Evolutionary conservation across 2,888 invertebrate species (phyloP), one percentile per base, ranked within the genome.

Genomic region (Amaurobius ferox): DNA sequence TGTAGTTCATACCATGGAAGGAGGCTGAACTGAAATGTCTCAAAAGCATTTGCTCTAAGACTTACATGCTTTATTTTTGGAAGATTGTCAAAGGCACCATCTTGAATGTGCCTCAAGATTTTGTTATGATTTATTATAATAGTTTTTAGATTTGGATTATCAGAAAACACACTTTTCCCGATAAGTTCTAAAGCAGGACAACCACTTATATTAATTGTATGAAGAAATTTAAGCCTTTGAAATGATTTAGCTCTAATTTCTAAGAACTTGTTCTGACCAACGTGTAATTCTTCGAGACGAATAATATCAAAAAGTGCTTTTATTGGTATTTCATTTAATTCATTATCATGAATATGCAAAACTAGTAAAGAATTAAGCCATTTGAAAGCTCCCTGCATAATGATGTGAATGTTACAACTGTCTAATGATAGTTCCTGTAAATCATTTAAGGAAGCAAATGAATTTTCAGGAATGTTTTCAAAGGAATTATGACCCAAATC

Each of bases 401-500:
- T 80, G 16, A 40, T 13, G 70, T 66, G 39, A 28, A 86, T 73
- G n/a, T 72, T 80, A 87, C 91, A 91, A 44, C 90, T 90, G 79
- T 90, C 90, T 83, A 97, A 92, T 89, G 95, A 94, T 88, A 97
- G 93, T 88, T 93, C 93, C 90, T 95, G 94, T 88, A 97, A 92
- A 80, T 94, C 92, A 66, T 95, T 93, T 89, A 92, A 88, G 23
- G 90, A 89, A 35, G 91, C 90, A 87, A 91, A 89, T 39, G 90
- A 90, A 30, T 89, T 89, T 64, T 90, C 90, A 70, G 87, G 79
- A 55, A 96, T 92, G 89, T 93, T 93, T 89, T 93, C 93, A 90
- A 96, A 94, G 89, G 94, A 95, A 92, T 97, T 97, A 88, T 95
- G 94, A 91, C 95, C 96, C 90, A 97, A 92, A 90, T 94, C 94